Base-by-base conservation (phyloP, 2,888 invertebrate genomes). In the Plebejus melissa region DNA sequence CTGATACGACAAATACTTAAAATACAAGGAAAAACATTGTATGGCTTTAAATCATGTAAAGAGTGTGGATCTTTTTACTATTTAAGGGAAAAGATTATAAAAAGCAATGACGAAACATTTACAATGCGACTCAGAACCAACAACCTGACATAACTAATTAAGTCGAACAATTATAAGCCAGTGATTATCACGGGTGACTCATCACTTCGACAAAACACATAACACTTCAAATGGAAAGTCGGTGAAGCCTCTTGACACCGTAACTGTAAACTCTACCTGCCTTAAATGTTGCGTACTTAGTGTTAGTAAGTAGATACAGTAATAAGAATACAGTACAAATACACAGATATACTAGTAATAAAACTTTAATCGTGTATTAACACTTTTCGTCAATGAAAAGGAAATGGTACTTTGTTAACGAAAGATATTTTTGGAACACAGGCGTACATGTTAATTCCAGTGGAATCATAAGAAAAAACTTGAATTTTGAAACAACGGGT, bases 201-300 rank as follows among this genome's bases (percentile, higher is more conserved):
- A 72, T 72, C 72, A 72, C 72, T 32, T 72, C 50, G 54, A 50
- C 72, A 54, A 54, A 72, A 54, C 72, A 72, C 72, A 72, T 46
- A 72, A 72, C 72, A 72, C 72, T 72, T 72, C 72, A 72, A 72
- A 72, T 54, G 72, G 72, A 72, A 54, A 72, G 72, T 72, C 72
- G 54, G 72, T 72, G 72, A 72, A 72, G 13, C 54, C 72, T 28
- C 72, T 72, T 72, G 72, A 54, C 54, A 72, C 50, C 13, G 32
- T 72, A 71, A 71, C 72, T 72, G 50, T 50, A 50, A 71, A 50
- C 11, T 28, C 46, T 71, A 46, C 22, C 54, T 54, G n/a, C 54
- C 65, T 65, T 65, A 65, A 65, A 32, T 65, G 13, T 32, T 65
- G 65, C 32, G 65, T 65, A 32, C 65, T 65, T 16, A 36, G 32